Conservation (phyloP, 2,888 invertebrate species). For the Synergus laeviventris region DNA sequence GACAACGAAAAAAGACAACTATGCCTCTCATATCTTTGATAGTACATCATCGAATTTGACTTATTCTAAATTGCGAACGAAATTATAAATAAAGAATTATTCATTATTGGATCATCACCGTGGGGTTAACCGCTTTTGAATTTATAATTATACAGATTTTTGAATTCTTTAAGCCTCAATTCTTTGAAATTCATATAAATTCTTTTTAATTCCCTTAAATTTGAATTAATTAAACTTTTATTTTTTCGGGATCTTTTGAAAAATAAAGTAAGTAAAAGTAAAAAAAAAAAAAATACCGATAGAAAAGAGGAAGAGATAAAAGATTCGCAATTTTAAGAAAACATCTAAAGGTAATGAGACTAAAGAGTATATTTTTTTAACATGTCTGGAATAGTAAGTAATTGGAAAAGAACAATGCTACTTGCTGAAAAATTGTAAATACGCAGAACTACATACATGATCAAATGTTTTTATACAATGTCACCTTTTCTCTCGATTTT, state of each 20-base stretch:
- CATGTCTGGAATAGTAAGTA: conserved; percentile 40
- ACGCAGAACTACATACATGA: conserved; percentile 64
- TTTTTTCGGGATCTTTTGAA: too few species aligned
- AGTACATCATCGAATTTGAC: background rate
- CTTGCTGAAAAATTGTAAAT: conserved; percentile 62
- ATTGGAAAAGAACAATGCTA: background rate
- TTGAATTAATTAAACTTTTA: too few species aligned
- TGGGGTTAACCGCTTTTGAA: too few species aligned
- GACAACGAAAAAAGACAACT: background rate
- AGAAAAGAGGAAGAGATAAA: too few species aligned
- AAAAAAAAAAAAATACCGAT: too few species aligned
- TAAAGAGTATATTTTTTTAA: background rate
- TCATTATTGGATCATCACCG: too few species aligned
- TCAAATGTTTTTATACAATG: conserved; percentile 67
- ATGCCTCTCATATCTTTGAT: background rate
- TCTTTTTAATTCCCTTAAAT: too few species aligned
- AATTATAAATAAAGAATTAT: too few species aligned
- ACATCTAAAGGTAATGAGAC: background rate
- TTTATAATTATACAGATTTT: too few species aligned
- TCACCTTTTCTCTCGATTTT: conserved; percentile 70
- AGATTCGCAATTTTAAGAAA: background rate
- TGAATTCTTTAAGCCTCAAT: too few species aligned
- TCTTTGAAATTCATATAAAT: too few species aligned
- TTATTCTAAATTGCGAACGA: background rate
- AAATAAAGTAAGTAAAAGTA: too few species aligned